phyloP scores from a whole-genome alignment of 2,888 invertebrate species.

The Drosophila anomelani region DNA sequence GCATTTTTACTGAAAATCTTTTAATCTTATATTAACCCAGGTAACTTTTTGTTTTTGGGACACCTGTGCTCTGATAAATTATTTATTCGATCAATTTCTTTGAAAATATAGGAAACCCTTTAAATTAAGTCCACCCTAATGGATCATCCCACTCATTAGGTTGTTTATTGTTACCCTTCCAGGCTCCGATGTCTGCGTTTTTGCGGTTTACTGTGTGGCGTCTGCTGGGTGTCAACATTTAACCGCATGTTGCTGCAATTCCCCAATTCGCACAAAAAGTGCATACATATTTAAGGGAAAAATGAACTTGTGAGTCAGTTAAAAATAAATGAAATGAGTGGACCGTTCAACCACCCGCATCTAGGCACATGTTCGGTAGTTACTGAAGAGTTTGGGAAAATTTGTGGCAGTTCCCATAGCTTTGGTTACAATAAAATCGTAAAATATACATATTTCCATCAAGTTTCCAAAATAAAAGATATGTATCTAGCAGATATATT shows the following conservation, averaged over 20 bases:
- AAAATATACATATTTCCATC: too few relatives aligned
- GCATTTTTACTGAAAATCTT: neutral
- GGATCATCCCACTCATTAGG: conserved; percentile 20
- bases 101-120: neutral
- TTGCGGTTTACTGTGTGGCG: conserved; percentile 61
- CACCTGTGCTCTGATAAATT: neutral
- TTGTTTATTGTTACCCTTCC: conserved; percentile 3
- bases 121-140: conserved; percentile 9
- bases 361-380: conserved; percentile 53
- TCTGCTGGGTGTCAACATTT: conserved; percentile 75
- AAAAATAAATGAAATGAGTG: conserved; percentile 26
- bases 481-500: neutral
- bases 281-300: conserved; percentile 22
- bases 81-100: neutral
- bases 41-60: too few relatives aligned
- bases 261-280: conserved; percentile 21
- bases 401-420: neutral
- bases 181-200: conserved; percentile 20
- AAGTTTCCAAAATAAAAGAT: neutral
- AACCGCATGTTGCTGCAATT: conserved; percentile 60
- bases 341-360: conserved; percentile 69
- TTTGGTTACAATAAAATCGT: neutral
- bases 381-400: conserved; percentile 4
- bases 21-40: neutral
- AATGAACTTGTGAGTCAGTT: conserved; percentile 40